Evolutionary conservation across 2,113 vertebrate genomes (phyloP).

Genomic region (Coturnix japonica): DNA sequence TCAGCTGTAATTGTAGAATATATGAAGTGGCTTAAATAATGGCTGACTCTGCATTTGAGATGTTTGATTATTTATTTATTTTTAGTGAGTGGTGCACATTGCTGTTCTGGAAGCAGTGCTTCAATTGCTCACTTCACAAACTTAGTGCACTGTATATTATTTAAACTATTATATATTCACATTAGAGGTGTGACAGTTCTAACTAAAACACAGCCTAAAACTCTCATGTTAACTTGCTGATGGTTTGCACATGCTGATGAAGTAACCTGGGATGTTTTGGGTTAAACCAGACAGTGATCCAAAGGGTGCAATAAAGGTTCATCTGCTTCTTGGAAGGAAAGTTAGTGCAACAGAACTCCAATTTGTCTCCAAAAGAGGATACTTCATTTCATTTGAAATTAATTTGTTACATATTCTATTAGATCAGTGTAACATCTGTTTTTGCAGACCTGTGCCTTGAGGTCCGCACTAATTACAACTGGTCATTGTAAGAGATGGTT

Average conservation of each 20-base stretch:
- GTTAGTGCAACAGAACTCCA: background rate
- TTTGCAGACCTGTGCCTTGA: background rate
- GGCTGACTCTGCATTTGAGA: background rate
- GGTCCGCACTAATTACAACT: background rate
- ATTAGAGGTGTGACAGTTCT: background rate
- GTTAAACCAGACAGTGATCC: background rate
- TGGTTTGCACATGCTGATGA: background rate
- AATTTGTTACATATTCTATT: background rate
- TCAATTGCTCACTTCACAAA: background rate
- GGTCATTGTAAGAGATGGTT: background rate
- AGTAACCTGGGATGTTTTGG: background rate
- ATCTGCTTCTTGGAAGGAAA: background rate
- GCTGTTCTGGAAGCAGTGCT: background rate
- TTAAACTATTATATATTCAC: slow-evolving; percentile 5
- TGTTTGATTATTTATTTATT: background rate
- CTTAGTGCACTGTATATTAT: background rate
- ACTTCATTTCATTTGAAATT: fast-evolving
- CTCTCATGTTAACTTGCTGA: background rate
- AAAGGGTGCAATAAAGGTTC: background rate
- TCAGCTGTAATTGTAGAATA: background rate
- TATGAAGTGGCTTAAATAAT: background rate
- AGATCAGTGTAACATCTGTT: background rate
- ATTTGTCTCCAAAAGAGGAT: background rate
- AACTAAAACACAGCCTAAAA: background rate
- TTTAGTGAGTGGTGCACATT: background rate